Evolutionary conservation across 2,797 vertebrate species (phyloP), one percentile per base, ranked within the genome.

Genomic region (Antennarius maculatus): DNA sequence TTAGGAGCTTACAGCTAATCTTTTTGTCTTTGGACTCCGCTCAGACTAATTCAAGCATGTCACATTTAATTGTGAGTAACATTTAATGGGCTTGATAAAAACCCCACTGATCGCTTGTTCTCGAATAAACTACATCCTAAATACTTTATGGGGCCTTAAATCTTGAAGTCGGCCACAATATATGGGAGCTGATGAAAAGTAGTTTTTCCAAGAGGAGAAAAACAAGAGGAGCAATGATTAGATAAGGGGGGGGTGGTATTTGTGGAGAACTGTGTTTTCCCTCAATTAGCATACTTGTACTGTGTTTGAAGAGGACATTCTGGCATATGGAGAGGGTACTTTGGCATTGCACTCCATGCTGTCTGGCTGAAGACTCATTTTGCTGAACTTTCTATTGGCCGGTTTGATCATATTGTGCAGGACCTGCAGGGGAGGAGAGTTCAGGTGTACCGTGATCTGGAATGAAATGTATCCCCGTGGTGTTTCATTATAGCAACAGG

Each of bases 61-160:
- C 87, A 81, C 79, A 74, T 88, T 91, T 91, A 85, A 89, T 89
- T 84, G 84, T 83, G 76, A 88, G 76, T 43, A 61, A 74, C 45
- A 75, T 86, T 91, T 90, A 91, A 89, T 84, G 76, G 82, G 82
- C 82, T 87, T 89, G 87, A 91, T 92, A 88, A 92, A 57, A 92
- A 80, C 66, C 48, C 65, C 53, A 52, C 76, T 83, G 85, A 89
- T 86, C 85, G 80, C 86, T 91, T 81, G 81, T 79, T 87, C 83
- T 73, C 58, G 79, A 74, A 88, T 78, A 90, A 90, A 89, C 81
- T 75, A 72, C 80, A 80, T 77, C 79, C 86, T 89, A 90, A 91
- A 91, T 80, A 76, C 79, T 89, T 91, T 89, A 91, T 86, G 67
- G 74, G 82, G 69, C 76, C 83, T 89, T 91, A 88, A 93, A 90